Evolutionary conservation across 2,113 vertebrate species (phyloP).

Genomic region (Coracopsis vasa): DNA sequence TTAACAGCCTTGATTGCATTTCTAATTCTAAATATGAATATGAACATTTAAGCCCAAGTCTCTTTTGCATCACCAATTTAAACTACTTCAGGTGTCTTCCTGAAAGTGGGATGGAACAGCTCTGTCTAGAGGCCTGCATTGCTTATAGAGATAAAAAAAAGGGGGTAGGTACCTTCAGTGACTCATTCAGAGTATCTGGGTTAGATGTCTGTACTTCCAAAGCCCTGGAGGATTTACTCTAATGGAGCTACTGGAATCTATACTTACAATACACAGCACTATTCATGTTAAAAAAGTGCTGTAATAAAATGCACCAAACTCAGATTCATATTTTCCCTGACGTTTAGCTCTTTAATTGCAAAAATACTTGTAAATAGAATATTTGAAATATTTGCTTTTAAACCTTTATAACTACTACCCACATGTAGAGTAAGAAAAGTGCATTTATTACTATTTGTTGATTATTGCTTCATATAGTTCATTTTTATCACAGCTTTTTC

Average conservation of each 20-base stretch:
- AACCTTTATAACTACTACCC: neutral
- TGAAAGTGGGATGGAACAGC: neutral
- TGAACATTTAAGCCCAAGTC: slow-evolving; percentile 23
- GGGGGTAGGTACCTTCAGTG: neutral
- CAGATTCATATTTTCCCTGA: neutral
- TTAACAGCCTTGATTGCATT: slow-evolving; percentile 56
- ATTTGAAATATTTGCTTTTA: neutral
- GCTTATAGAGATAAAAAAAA: neutral
- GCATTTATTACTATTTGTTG: neutral
- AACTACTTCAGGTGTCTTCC: slow-evolving; percentile 30
- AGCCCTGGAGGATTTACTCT: neutral
- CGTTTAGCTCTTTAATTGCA: neutral
- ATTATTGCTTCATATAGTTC: neutral
- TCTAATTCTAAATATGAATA: slow-evolving; percentile 47
- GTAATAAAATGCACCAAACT: neutral
- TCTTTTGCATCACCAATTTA: slow-evolving; percentile 34
- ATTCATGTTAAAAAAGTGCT: neutral
- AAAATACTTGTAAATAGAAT: neutral
- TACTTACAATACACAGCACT: neutral
- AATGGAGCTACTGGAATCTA: neutral
- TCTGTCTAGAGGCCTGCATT: neutral
- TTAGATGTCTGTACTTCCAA: neutral
- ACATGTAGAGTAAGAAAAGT: neutral
- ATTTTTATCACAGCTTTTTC: neutral
- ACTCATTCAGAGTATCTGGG: neutral